A percentile compares a stretch with the other conserved stretches of the same genome.
phyloP scores from a whole-genome alignment of 2,797 vertebrate species.

The Austrolebias charrua region DNA sequence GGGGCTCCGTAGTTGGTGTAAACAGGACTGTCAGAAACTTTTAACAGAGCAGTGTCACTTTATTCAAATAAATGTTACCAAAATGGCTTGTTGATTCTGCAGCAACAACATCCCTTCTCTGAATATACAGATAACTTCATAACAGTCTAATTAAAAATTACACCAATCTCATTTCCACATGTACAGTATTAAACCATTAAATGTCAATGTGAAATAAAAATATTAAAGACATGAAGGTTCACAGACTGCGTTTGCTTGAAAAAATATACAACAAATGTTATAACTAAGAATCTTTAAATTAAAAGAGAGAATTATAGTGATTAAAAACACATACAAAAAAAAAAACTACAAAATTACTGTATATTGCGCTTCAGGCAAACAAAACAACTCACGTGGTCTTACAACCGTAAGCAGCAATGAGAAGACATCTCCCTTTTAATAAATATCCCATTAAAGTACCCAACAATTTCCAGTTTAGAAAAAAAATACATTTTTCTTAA shows the following conservation, averaged over 20 bases:
- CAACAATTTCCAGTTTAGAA: neutral
- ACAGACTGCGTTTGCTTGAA: slow-evolving; percentile 4
- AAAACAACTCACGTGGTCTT: neutral
- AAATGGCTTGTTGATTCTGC: slow-evolving; percentile 73
- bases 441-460: slow-evolving; percentile 11
- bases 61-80: slow-evolving; percentile 65
- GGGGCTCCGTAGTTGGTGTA: slow-evolving; percentile 17
- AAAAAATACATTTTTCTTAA: neutral
- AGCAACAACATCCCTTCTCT: slow-evolving; percentile 62
- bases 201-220: slow-evolving; percentile 20
- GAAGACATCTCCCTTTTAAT: slow-evolving; percentile 22
- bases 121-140: slow-evolving; percentile 69
- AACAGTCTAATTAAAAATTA: slow-evolving; percentile 71
- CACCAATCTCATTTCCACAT: slow-evolving; percentile 50
- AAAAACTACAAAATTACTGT: neutral
- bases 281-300: slow-evolving; percentile 6
- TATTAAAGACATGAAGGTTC: slow-evolving; percentile 21
- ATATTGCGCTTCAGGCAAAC: slow-evolving; percentile 1
- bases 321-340: slow-evolving; percentile 2
- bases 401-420: slow-evolving; percentile 14
- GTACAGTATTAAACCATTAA: slow-evolving; percentile 40
- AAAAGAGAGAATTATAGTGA: neutral
- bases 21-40: neutral
- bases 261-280: slow-evolving; percentile 6
- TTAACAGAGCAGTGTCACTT: slow-evolving; percentile 43